Evolutionary conservation across 1,140 invertebrate genomes (phyloP).

Genomic region (Bombus ignitus): DNA sequence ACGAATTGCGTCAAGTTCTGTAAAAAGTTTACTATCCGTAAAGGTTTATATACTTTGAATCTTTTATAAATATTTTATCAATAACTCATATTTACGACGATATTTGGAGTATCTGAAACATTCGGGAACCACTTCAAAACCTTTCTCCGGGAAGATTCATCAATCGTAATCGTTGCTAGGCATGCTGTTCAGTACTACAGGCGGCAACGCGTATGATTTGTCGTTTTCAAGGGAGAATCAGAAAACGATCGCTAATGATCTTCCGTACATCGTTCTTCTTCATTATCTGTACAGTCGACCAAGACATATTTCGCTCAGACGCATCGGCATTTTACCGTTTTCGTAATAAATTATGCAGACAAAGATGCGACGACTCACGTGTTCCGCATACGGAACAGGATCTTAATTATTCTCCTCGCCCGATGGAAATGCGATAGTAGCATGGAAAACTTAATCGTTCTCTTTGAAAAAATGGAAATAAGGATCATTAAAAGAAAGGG

Average conservation of each 20-base stretch:
- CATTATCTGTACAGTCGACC: constrained; percentile 11
- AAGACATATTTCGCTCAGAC: constrained; percentile 16
- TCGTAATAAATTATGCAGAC: constrained; percentile 46
- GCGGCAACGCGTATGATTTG: neutral
- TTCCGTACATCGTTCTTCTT: constrained; percentile 13
- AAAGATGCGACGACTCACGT: neutral
- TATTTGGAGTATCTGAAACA: too few relatives aligned
- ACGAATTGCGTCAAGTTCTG: too few relatives aligned
- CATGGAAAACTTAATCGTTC: neutral
- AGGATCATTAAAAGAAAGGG: neutral
- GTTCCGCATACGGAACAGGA: constrained; percentile 24
- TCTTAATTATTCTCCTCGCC: constrained; percentile 30
- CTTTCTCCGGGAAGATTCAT: too few relatives aligned
- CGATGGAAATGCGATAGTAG: neutral
- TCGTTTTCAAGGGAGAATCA: neutral
- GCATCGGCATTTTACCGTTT: constrained; percentile 29
- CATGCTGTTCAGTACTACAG: too few relatives aligned
- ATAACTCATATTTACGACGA: too few relatives aligned
- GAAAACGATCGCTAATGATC: constrained; percentile 4
- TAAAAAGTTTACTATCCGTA: too few relatives aligned
- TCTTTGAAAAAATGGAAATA: neutral
- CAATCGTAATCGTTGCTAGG: too few relatives aligned
- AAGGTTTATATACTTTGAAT: too few relatives aligned
- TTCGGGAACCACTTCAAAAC: too few relatives aligned
- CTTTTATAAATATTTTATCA: too few relatives aligned